Base-by-base conservation (phyloP, 2,888 invertebrate species). In the Serrognathus titanus region DNA sequence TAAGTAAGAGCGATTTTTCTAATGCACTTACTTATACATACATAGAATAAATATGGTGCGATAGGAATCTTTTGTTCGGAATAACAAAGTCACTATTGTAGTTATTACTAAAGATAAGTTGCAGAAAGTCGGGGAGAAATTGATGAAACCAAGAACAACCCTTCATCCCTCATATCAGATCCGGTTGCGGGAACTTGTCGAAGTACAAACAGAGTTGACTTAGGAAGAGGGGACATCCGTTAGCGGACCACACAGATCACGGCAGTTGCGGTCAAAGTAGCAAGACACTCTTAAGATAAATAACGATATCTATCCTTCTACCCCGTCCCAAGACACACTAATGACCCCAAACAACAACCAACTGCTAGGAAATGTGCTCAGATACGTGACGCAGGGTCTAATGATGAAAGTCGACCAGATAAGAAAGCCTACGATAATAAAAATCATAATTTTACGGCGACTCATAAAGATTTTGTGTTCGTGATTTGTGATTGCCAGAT, bases 281-380 rank as follows among this genome's bases (percentile, higher is more conserved):
- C 68, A 71, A 73, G 74, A 75, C 74, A 71, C 71, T 72, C 73
- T 73, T 70, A 75, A 77, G 77, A 77, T 77, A 76, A 76, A 77
- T 76, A 77, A 76, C 75, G 75, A 76, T 76, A 75, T 76, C 76
- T 72, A 67, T 71, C 70, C 69, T 68, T 67, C 69, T 69, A 69
- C 67, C 68, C 70, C 67, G 68, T 67, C 70, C 71, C 70, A 71
- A 69, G 71, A 69, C 71, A 67, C 73, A 72, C 75, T 76, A 76
- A 75, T 75, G 75, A 74, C 75, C 72, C 45, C 71, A 71, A 74
- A 73, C 74, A 75, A 75, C 74, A 69, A 72, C 64, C 71, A 74
- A 72, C 71, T 71, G 71, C 67, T 63, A 62, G 67, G 69, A 66
- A 70, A 69, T 60, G 67, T 63, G 64, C 64, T 66, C 60, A 64